phyloP scores from a whole-genome alignment of 2,113 vertebrate genomes.

The Myiagra hebetior region DNA sequence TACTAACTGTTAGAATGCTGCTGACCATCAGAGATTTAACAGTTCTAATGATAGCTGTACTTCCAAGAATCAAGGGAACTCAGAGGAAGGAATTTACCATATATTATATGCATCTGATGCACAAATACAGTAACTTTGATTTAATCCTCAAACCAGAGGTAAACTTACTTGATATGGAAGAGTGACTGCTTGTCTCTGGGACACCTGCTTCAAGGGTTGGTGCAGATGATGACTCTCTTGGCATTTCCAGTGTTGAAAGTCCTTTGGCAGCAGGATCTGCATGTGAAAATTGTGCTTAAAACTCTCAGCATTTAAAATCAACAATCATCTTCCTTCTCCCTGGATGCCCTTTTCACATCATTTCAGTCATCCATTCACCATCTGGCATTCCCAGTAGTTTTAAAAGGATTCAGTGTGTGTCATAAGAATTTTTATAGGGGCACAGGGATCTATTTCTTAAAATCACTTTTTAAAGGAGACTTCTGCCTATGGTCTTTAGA shows the following conservation, averaged over 20 bases:
- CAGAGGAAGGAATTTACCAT: neutral
- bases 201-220: constrained; percentile 89
- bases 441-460: neutral
- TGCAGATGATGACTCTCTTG: constrained; percentile 92
- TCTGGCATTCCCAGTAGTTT: neutral
- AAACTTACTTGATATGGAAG: constrained; percentile 91
- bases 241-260: constrained; percentile 91
- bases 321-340: neutral
- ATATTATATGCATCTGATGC: neutral
- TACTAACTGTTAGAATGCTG: neutral
- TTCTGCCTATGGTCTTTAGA: neutral
- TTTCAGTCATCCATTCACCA: neutral
- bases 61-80: neutral
- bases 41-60: neutral
- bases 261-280: constrained; percentile 86
- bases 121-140: neutral
- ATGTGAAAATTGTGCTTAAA: constrained; percentile 58
- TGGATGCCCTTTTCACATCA: neutral
- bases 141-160: neutral
- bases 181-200: constrained; percentile 91
- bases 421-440: neutral
- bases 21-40: neutral
- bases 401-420: neutral
- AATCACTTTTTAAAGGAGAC: neutral
- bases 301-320: neutral